Base-by-base conservation (phyloP, 2,888 invertebrate genomes). In the Drosophila sordidapex region DNA sequence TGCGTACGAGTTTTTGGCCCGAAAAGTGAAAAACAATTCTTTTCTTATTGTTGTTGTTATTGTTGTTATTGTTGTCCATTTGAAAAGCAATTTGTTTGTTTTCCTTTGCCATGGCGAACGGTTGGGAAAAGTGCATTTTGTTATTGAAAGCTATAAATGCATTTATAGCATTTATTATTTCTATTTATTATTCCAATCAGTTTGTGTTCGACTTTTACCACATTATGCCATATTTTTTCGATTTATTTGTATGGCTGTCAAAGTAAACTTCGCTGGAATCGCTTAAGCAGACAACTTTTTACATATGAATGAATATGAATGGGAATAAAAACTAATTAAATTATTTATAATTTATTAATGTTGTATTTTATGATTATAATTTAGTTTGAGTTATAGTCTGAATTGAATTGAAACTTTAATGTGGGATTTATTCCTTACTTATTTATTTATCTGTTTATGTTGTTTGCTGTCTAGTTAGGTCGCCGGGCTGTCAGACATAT, bases 31-130 rank as follows among this genome's bases (percentile, higher is more conserved):
- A 69, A 67, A 65, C 57, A 51, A 66, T 65, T 57, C 48, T 52
- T 29, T 65, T 36, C 31, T 46, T 8, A 2, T 15, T 15, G 6
- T 10, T 40, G 18, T 27, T 10, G 8, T 52, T 8, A 2, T 15
- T 15, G 6, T 10, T 40, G 18, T 21, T 10, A 6, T 52, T 62
- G 51, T 62, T 75, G 74, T 69, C 61, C 61, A 70, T 79, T 74
- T 70, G 79, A 76, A 86, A 76, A 73, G 67, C 77, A 77, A 78
- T 89, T 84, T 85, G 84, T 86, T 86, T 86, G 87, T 89, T 89
- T 79, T 83, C 36, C 15, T 70, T 68, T 54, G 48, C 54, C n/a
- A 49, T 49, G 54, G 21, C 49, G 29, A 71, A 61, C 65, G 65
- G 68, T 64, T 57, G 57, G 67, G 70, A 73, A 88, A 86, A 84